Percentiles rank a stretch among this genome's conserved stretches.
Conservation (phyloP, 2,113 vertebrate genomes). For the Xenotilapia flavipinnis region DNA sequence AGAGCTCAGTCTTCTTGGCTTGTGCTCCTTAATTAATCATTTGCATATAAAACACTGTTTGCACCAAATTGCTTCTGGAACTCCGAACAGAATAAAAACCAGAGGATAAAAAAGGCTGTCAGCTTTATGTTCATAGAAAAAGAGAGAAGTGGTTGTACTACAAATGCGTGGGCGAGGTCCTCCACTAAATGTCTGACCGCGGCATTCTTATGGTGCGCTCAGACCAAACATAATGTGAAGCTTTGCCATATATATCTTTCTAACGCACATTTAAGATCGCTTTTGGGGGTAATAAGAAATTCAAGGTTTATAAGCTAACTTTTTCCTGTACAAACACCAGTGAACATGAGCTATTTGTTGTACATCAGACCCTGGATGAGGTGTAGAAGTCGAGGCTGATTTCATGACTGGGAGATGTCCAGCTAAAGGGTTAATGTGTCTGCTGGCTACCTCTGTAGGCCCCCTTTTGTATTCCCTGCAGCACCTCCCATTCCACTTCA, state of each 20-base stretch:
- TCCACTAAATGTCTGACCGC: neutral
- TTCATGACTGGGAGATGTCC: neutral
- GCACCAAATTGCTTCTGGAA: neutral
- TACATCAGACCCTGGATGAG: neutral
- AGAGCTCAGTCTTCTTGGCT: neutral
- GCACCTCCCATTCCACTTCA: slow-evolving; percentile 69
- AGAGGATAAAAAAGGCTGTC: neutral
- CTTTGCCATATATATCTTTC: neutral
- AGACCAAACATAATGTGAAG: neutral
- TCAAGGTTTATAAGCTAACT: neutral
- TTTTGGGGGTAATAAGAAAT: neutral
- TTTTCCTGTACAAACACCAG: neutral
- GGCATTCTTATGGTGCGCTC: neutral
- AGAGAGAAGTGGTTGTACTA: neutral
- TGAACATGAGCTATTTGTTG: neutral
- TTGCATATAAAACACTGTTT: neutral
- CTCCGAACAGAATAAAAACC: neutral
- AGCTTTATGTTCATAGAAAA: neutral
- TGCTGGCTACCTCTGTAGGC: slow-evolving; percentile 59
- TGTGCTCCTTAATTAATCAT: neutral
- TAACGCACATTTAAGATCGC: rapidly evolving
- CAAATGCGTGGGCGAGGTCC: neutral
- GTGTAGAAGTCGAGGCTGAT: neutral
- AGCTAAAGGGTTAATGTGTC: slow-evolving; percentile 66
- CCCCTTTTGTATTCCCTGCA: slow-evolving; percentile 67